Percentiles rank a stretch among this genome's conserved stretches.
These are phyloP conservation scores for Sebastes trivittatus DNA, from an alignment of 2,797 vertebrate genomes.

Conservation along the genomic window DNA sequence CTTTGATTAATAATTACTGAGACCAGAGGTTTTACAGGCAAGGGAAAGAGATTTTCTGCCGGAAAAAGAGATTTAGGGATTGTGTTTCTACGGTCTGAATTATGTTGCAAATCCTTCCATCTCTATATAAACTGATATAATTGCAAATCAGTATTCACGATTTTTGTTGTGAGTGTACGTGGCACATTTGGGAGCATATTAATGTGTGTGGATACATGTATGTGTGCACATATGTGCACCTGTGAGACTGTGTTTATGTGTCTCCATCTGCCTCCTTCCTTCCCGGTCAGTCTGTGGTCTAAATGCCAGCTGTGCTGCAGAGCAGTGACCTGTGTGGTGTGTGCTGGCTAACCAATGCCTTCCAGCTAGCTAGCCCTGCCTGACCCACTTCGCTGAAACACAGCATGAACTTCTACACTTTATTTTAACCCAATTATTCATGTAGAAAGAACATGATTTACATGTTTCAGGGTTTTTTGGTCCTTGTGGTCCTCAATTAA, in stretches of 20 bases:
- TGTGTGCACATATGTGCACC: not conserved
- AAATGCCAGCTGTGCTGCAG: conserved; percentile 50
- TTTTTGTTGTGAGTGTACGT: not conserved
- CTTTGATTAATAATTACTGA: conserved; percentile 16
- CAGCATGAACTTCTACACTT: not conserved
- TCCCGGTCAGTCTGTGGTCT: conserved; percentile 23
- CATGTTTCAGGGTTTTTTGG: not conserved
- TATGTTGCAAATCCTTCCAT: not conserved
- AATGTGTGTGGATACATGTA: not conserved
- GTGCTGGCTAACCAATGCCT: conserved; percentile 12
- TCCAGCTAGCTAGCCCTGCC: not conserved
- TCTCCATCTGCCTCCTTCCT: conserved; percentile 19
- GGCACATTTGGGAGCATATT: not conserved
- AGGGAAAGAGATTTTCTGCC: not conserved
- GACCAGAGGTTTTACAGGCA: not conserved
- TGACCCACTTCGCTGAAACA: conserved; percentile 15
- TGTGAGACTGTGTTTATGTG: not conserved
- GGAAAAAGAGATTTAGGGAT: not conserved
- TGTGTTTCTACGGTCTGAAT: not conserved
- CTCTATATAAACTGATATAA: not conserved
- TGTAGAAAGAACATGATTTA: not conserved
- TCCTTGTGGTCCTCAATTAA: not conserved
- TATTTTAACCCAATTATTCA: not conserved
- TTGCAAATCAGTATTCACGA: not conserved
- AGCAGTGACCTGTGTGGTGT: conserved; percentile 46